Base-by-base conservation (phyloP, 2,113 vertebrate genomes). In the Mastomys natalensis region DNA sequence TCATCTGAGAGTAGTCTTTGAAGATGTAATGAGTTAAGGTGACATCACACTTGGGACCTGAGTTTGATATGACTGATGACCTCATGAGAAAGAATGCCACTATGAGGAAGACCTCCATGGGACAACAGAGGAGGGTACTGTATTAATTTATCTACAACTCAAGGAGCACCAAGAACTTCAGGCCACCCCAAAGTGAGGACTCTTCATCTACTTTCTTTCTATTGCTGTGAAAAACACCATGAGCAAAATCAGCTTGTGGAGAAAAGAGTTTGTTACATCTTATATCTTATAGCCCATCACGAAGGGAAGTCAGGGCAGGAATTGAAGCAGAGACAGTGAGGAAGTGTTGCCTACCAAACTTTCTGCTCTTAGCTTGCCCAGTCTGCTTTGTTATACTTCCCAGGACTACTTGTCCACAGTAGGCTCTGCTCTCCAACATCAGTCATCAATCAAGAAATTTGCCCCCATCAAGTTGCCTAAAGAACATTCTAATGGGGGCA, bases 1-100 rank as follows among this genome's bases (percentile, higher is more conserved):
- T 92, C 77, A n/a, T 74, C 78, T 92, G 86, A n/a, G 78, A 94
- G 80, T 3, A 48, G 70, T 51, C 74, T 37, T 66, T 64, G 37
- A 58, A 80, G 64, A 70, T 24, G 19, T 43, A 43, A 78, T 51
- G 89, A 53, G 5, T 91, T 55, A 88, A 88, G 76, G 80, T 87
- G 13, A 85, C 16, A 45, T 91, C 91, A 62, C 40, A 26, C 1
- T 16, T 53, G 40, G 70, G 9, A n/a, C 66, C 45, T n/a, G 48
- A 68, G 40, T 88, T 72, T 43, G 34, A 60, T 37, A 37, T 24
- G 62, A 87, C 15, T 45, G 34, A 6, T 70, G 86, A 58, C 34
- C 43, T 87, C 74, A 29, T 15, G 7, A 62, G 68, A 80, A 29
- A 48, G 58, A 68, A 4, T 77, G 37, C 31, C 64, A 11, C 0